phyloP scores from a whole-genome alignment of 2,113 vertebrate species.

The Datnioides undecimradiatus region DNA sequence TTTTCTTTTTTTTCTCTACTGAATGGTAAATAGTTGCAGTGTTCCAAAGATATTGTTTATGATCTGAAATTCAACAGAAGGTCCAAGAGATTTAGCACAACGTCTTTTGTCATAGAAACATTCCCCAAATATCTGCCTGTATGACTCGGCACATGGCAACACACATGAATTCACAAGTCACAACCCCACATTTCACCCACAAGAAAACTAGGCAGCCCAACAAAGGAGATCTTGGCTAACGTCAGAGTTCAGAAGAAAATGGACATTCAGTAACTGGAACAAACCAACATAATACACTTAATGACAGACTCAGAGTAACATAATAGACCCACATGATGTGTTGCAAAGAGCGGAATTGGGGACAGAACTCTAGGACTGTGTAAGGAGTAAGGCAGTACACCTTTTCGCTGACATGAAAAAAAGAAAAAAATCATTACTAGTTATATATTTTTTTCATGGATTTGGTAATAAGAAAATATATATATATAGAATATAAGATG shows the following conservation, averaged over 20 bases:
- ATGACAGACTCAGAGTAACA: conserved; percentile 32
- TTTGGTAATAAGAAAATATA: no score
- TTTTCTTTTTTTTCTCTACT: no score
- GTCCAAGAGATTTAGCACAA: conserved; percentile 10
- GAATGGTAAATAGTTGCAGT: no score
- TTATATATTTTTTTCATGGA: no score
- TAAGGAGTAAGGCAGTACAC: conserved; percentile 21
- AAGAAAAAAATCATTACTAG: no score
- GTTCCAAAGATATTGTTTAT: no score
- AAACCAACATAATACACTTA: conserved; percentile 30
- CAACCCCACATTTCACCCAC: conserved; percentile 16
- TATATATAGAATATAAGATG: no score
- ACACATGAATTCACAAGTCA: conserved; percentile 5
- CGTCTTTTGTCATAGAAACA: conserved; percentile 43
- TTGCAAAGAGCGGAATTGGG: conserved; percentile 21
- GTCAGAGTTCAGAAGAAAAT: conserved; percentile 1
- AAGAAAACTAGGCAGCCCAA: conserved; percentile 7
- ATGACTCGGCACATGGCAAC: conserved; percentile 42
- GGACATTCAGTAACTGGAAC: conserved; percentile 37
- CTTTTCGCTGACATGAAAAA: conserved; percentile 34
- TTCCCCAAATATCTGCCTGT: conserved; percentile 50
- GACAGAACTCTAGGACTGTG: conserved; percentile 26
- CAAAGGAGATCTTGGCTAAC: conserved; percentile 7
- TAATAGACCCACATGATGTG: conserved; percentile 28
- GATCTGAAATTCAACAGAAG: no score